Base-by-base conservation (phyloP, 2,888 invertebrate genomes). In the Ophion ventricosus region DNA sequence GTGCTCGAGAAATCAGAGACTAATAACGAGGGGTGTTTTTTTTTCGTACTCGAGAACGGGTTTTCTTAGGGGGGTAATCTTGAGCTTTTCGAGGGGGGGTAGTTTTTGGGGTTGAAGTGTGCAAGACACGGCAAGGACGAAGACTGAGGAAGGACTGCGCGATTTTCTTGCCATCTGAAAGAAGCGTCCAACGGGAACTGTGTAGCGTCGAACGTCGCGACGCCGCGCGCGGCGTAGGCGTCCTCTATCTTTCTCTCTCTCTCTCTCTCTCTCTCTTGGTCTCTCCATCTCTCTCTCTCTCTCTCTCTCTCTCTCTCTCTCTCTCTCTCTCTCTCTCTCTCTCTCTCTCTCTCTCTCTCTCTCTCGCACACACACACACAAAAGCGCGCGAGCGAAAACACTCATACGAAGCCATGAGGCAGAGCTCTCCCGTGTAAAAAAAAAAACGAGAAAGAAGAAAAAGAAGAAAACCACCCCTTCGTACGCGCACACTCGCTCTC, bases 151-250 rank as follows among this genome's bases (percentile, higher is more conserved):
- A 90, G 90, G 90, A 91, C 90, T 89, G 90, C 85, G 82, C 85
- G 85, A 72, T 82, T 82, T 85, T 80, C 88, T 91, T 91, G 89
- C 90, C 91, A 91, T 91, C 91, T 92, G 91, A 91, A 91, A 90
- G 90, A 91, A 91, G 90, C 91, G 91, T 91, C 91, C 90, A 90
- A 91, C 91, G 91, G 88, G 92, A 92, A 92, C 93, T 93, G 93
- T 49, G 49, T 91, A 91, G 91, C 90, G 91, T 91, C 90, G 92
- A 92, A 92, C 92, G 92, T 92, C 92, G 91, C 92, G 92, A 91
- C 92, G 92, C 89, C 90, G 80, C 63, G 80, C 63, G 72, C 78
- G 90, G 92, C 91, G 92, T 92, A 91, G 90, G 91, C 92, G 91
- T 91, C 89, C 11, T 49, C 49, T 49, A 91, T 89, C 90, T 87